Evolutionary conservation across 2,113 vertebrate species (phyloP).

Genomic region (Myiopsitta monachus): DNA sequence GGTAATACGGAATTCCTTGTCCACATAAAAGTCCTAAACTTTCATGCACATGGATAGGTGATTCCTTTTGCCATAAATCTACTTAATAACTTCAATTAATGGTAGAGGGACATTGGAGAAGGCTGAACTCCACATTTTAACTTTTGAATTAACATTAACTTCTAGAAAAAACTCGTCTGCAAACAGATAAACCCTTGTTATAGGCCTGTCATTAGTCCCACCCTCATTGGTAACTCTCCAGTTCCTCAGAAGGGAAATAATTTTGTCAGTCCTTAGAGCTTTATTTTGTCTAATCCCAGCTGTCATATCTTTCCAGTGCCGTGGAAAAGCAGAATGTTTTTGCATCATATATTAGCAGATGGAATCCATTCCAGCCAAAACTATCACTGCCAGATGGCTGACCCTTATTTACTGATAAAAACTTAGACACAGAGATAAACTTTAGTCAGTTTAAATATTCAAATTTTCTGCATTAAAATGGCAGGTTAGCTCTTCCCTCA

Average conservation of each 20-base stretch:
- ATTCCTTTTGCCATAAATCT: background rate
- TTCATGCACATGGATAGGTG: background rate
- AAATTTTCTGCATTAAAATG: background rate
- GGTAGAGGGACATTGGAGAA: background rate
- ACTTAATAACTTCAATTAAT: background rate
- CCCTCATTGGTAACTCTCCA: conserved; percentile 21
- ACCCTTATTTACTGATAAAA: conserved; percentile 74
- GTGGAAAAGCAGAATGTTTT: conserved; percentile 70
- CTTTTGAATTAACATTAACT: background rate
- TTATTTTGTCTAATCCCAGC: conserved; percentile 68
- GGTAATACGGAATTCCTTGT: background rate
- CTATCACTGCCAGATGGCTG: conserved; percentile 74
- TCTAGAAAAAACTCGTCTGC: background rate
- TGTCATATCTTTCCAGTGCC: conserved; percentile 69
- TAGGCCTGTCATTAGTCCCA: background rate
- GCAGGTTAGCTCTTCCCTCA: background rate
- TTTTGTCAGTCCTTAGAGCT: conserved; percentile 35
- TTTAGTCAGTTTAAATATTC: conserved; percentile 36
- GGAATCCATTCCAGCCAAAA: conserved; percentile 64
- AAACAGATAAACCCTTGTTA: background rate
- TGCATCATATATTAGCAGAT: conserved; percentile 72
- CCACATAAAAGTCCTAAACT: background rate
- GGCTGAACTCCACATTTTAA: background rate
- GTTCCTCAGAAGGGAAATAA: conserved; percentile 52
- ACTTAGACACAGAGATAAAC: conserved; percentile 54